Evolutionary conservation across 2,888 invertebrate species (phyloP).

Genomic region (Hypomecis punctinalis): DNA sequence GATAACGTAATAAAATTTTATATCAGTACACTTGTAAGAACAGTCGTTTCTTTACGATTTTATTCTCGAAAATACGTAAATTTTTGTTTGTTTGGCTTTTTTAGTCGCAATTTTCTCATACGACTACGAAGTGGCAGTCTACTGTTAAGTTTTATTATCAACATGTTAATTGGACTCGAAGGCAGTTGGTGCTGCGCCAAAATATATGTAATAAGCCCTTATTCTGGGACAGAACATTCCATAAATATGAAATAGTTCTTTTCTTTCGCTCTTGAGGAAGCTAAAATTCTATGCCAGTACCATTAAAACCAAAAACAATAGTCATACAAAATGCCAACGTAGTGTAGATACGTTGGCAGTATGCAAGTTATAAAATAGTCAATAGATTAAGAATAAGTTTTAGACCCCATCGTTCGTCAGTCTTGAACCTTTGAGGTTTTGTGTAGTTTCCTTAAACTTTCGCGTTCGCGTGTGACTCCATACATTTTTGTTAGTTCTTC

Average conservation of each 20-base stretch:
- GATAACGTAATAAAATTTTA: conserved; percentile 44
- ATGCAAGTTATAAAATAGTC: no score
- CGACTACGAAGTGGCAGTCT: neutral
- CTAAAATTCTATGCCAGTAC: no score
- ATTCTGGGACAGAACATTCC: conserved; percentile 10
- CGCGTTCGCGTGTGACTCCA: no score
- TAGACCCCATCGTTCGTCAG: no score
- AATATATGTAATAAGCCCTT: conserved; percentile 52
- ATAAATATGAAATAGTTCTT: neutral
- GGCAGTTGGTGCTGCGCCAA: conserved; percentile 75
- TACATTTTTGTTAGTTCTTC: no score
- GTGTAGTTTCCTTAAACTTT: no score
- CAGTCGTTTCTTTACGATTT: conserved; percentile 15
- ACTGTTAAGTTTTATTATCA: conserved; percentile 21
- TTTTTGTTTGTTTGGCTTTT: neutral
- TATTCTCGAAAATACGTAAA: neutral
- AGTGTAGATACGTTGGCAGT: no score
- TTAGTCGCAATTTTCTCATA: neutral
- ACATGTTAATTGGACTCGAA: conserved; percentile 72
- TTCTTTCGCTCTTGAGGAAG: no score
- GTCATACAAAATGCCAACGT: no score
- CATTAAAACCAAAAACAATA: no score
- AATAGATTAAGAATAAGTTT: no score
- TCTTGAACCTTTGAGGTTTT: no score
- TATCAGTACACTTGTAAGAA: conserved; percentile 45